Conservation (phyloP, 2,797 vertebrate genomes). For the Cirrhinus mrigala region DNA sequence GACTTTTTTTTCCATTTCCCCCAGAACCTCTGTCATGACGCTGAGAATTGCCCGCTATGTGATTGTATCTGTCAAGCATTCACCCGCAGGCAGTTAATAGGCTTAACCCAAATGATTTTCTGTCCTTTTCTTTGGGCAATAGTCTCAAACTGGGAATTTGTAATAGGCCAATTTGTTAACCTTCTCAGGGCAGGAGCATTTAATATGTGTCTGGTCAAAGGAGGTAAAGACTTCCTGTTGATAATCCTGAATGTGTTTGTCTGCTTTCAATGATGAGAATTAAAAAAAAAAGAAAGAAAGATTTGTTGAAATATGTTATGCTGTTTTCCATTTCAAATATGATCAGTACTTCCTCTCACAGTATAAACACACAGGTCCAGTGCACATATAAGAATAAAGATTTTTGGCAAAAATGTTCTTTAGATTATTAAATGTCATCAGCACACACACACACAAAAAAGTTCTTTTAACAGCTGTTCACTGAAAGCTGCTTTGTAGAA, state of each 20-base stretch:
- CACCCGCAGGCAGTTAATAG: conserved; percentile 64
- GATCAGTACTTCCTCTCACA: neutral
- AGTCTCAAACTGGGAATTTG: conserved; percentile 64
- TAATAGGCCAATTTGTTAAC: conserved; percentile 69
- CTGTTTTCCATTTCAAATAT: neutral
- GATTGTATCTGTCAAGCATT: conserved; percentile 65
- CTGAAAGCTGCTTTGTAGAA: neutral
- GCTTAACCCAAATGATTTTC: conserved; percentile 70
- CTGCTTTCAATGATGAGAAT: conserved; percentile 52
- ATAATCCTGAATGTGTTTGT: conserved; percentile 65
- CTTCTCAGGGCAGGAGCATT: conserved; percentile 64
- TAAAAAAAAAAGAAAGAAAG: conserved; percentile 25
- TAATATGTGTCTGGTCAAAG: conserved; percentile 62
- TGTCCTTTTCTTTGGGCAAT: conserved; percentile 66
- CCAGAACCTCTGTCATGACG: conserved; percentile 56
- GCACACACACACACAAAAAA: too few relatives aligned
- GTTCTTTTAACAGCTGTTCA: neutral
- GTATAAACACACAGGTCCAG: neutral
- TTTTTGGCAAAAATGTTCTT: neutral
- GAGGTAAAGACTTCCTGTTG: conserved; percentile 64
- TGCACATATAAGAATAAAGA: neutral
- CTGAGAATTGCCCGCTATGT: conserved; percentile 58
- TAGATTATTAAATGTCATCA: neutral
- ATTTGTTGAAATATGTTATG: neutral
- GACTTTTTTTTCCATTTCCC: conserved; percentile 51